These are phyloP conservation scores for Ancistrus triradiatus DNA, from an alignment of 2,113 vertebrate species.

Conservation along the genomic window DNA sequence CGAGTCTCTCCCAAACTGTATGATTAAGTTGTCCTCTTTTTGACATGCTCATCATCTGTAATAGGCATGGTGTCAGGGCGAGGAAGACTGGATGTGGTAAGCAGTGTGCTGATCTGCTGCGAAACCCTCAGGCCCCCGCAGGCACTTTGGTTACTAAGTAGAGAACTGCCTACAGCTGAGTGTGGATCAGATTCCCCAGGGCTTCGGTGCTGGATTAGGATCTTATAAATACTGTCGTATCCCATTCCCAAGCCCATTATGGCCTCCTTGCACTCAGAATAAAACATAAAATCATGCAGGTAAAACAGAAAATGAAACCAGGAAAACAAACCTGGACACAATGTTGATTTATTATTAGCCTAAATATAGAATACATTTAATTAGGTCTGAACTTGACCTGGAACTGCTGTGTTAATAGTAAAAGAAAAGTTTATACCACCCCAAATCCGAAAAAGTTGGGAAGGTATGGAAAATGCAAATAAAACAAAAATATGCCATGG, in stretches of 20 bases:
- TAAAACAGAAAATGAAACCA: no score
- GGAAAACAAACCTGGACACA: no score
- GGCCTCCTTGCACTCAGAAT: background rate
- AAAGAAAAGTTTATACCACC: no score
- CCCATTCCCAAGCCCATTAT: constrained; percentile 13
- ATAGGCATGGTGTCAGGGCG: constrained; percentile 29
- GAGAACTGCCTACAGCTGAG: constrained; percentile 32
- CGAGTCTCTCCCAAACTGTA: constrained; percentile 5
- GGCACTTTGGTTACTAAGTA: constrained; percentile 31
- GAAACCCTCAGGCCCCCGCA: constrained; percentile 32
- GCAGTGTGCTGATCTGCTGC: constrained; percentile 37
- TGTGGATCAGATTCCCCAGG: constrained; percentile 25
- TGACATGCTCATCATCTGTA: constrained; percentile 46
- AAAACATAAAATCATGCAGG: constrained; percentile 5
- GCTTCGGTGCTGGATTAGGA: constrained; percentile 23
- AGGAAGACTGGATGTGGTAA: constrained; percentile 24
- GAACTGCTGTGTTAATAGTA: no score
- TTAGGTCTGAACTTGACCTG: no score
- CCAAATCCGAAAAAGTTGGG: no score
- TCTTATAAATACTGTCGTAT: constrained; percentile 14
- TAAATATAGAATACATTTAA: no score
- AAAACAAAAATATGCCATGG: no score
- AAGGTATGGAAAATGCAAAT: no score
- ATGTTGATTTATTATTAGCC: no score
- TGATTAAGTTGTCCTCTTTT: constrained; percentile 29